These are phyloP conservation scores for Natrix natrix DNA, from an alignment of 2,797 vertebrate genomes.

Conservation along the genomic window DNA sequence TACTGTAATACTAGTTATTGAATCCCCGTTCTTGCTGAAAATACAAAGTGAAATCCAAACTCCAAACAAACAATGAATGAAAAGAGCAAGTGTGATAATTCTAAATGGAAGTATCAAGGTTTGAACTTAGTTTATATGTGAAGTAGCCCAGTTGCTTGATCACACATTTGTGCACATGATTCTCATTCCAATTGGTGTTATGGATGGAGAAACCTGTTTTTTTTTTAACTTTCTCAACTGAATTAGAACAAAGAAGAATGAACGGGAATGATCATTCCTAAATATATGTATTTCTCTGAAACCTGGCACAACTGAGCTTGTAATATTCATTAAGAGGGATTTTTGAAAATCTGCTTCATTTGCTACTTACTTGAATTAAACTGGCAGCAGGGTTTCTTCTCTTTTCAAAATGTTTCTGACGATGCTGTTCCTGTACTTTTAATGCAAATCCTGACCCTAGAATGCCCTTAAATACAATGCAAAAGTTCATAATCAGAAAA, in stretches of 20 bases:
- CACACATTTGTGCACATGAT: neutral
- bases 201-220: neutral
- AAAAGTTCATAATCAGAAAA: slow-evolving; percentile 10
- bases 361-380: slow-evolving; percentile 90
- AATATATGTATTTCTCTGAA: slow-evolving; percentile 28
- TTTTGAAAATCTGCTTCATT: slow-evolving; percentile 14
- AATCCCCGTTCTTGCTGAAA: slow-evolving; percentile 29
- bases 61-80: neutral
- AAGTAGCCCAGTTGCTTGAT: neutral
- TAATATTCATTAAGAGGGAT: neutral
- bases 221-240: neutral
- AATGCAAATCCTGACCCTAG: slow-evolving; percentile 96
- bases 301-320: neutral
- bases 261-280: slow-evolving; percentile 11
- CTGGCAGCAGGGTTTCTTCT: slow-evolving; percentile 95
- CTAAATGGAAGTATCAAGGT: neutral
- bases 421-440: slow-evolving; percentile 97
- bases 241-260: neutral
- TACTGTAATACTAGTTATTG: slow-evolving; percentile 31
- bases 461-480: slow-evolving; percentile 82
- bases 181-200: neutral
- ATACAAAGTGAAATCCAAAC: neutral
- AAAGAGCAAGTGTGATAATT: neutral
- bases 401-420: slow-evolving; percentile 99
- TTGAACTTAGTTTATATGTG: neutral